Conservation (phyloP, 2,797 vertebrate species). For the Graptemys geographica region DNA sequence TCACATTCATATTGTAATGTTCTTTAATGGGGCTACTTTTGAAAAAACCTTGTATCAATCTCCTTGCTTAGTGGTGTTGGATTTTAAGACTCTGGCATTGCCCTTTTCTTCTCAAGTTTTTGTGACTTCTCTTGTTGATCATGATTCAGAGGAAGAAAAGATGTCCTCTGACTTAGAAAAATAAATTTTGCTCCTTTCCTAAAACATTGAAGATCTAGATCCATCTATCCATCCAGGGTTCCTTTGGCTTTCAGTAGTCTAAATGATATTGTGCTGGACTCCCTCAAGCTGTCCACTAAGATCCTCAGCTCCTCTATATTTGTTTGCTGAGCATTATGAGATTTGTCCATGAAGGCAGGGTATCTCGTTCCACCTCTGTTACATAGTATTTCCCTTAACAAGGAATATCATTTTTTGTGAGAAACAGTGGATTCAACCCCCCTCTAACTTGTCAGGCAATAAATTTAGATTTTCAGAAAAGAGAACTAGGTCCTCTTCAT, state of each 20-base stretch:
- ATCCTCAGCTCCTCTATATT: neutral
- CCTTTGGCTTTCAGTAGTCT: neutral
- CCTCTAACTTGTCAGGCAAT: neutral
- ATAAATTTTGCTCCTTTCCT: neutral
- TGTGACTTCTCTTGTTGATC: neutral
- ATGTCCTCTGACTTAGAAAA: neutral
- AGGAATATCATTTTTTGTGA: neutral
- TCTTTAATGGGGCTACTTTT: neutral
- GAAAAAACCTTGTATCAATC: neutral
- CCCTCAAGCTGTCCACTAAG: neutral
- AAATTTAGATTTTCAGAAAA: neutral
- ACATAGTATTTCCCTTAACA: neutral
- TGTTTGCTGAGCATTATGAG: neutral
- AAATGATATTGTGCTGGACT: neutral
- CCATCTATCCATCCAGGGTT: neutral
- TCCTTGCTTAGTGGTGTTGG: neutral
- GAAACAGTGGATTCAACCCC: neutral
- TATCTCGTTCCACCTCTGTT: neutral
- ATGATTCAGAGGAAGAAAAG: neutral
- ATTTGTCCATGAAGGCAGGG: neutral
- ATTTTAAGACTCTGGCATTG: neutral
- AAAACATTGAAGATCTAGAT: neutral
- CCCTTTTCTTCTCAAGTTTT: neutral
- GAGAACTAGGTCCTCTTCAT: neutral
- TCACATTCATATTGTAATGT: neutral